Evolutionary conservation across 2,888 invertebrate species (phyloP), one percentile per base, ranked within the genome.

Genomic region (Dicycla oo): DNA sequence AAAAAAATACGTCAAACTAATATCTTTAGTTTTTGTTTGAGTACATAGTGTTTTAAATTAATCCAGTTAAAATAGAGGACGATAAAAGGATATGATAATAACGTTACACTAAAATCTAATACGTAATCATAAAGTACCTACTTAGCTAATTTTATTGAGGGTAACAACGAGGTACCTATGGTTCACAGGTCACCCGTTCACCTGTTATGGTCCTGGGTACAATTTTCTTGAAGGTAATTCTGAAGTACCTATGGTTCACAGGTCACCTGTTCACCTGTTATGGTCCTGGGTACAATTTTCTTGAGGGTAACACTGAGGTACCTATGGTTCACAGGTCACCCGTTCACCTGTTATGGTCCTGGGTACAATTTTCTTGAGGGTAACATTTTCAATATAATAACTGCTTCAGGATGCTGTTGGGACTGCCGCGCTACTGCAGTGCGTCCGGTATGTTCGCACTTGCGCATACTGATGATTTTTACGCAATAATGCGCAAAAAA

Each of bases 1-100:
- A 56, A 58, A 73, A 76, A 68, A 67, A 0, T 7, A 40, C 38
- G 26, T 57, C 43, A 61, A 43, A 61, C 1, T 40, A 51, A 34
- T 23, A 62, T 38, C 26, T 40, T 49, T 45, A 18, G n/a, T 62
- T 53, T 61, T 30, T 45, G 26, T 71, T 38, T 45, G 34, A 62
- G 6, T 7, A 45, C 45, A 6, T 7, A 18, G 45, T 47, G 47
- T 45, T 45, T 20, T 47, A 47, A 47, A 47, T 47, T 47, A 47
- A 47, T n/a, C n/a, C 4, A 49, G 10, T n/a, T 13, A 15, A 13
- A 34, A n/a, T 6, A 62, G 30, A 8, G 5, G 23, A 34, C 23
- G 13, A 45, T 23, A n/a, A 47, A 47, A 62, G 10, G 23, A 58
- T 40, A 40, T 23, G 15, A n/a, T n/a, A n/a, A 18, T 34, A 67